Conservation (phyloP, 1,140 invertebrate genomes). For the Nomia melanderi region DNA sequence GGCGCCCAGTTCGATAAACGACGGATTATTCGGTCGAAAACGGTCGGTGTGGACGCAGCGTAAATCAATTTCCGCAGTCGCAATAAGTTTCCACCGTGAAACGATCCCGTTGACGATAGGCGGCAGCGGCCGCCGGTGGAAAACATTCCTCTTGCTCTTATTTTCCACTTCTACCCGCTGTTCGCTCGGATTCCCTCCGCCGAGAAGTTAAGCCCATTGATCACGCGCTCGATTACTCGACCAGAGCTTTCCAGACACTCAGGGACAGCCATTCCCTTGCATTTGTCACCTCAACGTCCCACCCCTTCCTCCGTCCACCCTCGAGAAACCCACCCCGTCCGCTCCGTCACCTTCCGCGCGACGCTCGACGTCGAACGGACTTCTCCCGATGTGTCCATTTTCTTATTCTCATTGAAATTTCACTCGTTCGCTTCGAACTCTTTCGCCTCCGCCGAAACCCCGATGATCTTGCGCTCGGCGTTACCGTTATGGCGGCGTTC, state of each 20-base stretch:
- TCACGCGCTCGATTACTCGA: constrained; percentile 62
- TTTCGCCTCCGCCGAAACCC: no score
- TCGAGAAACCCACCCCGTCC: no score
- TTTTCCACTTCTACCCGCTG: constrained; percentile 29
- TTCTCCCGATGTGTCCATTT: no score
- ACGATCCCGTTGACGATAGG: constrained; percentile 41
- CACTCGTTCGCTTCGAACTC: no score
- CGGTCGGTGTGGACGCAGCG: background rate
- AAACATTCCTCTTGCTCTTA: constrained; percentile 35
- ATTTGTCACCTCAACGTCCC: constrained; percentile 41
- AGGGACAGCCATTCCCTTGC: constrained; percentile 52
- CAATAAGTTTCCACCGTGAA: background rate
- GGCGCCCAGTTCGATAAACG: no score
- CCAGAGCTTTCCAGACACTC: constrained; percentile 46
- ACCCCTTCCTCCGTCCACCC: background rate
- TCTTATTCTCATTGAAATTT: no score
- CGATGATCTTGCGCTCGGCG: no score
- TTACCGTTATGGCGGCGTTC: no score
- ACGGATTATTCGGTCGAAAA: background rate
- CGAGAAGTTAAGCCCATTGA: constrained; percentile 58
- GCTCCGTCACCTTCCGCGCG: background rate
- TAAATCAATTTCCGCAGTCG: background rate
- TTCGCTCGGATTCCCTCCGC: constrained; percentile 19
- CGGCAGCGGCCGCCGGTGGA: constrained; percentile 17
- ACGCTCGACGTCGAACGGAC: background rate